Conservation (phyloP, 2,113 vertebrate species). For the Tachycineta bicolor region DNA sequence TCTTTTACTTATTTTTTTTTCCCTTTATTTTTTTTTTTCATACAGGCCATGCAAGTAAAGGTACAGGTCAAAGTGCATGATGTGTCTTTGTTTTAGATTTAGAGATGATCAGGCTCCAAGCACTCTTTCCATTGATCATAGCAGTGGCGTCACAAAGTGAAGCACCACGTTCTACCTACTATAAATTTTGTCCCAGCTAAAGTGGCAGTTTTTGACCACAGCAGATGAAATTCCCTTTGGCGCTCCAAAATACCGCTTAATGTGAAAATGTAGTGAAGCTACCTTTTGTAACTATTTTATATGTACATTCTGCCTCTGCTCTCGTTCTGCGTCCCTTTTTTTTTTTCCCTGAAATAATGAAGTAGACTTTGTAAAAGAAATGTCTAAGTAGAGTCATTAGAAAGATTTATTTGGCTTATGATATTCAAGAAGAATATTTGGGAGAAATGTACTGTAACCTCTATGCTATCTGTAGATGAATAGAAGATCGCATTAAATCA, state of each 20-base stretch:
- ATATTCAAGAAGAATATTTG: not conserved
- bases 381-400: not conserved
- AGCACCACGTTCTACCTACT: not conserved
- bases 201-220: not conserved
- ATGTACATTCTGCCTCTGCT: conserved; percentile 65
- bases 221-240: not conserved
- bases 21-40: conserved; percentile 82
- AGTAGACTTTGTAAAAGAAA: not conserved
- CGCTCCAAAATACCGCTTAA: not conserved
- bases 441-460: not conserved
- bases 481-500: not conserved
- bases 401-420: not conserved
- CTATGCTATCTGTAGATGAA: not conserved
- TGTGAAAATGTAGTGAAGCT: not conserved
- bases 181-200: not conserved
- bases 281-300: not conserved
- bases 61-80: conserved; percentile 89
- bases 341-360: not conserved
- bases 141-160: conserved; percentile 76
- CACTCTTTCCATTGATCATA: conserved; percentile 68
- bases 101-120: conserved; percentile 71
- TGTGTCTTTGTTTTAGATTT: conserved; percentile 78
- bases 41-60: conserved; percentile 90
- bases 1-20: conserved; percentile 74
- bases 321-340: not conserved